A percentile compares a stretch with the other conserved stretches of the same genome.
Evolutionary conservation across 2,113 vertebrate genomes (phyloP).

Genomic region (Saimiri boliviensis): DNA sequence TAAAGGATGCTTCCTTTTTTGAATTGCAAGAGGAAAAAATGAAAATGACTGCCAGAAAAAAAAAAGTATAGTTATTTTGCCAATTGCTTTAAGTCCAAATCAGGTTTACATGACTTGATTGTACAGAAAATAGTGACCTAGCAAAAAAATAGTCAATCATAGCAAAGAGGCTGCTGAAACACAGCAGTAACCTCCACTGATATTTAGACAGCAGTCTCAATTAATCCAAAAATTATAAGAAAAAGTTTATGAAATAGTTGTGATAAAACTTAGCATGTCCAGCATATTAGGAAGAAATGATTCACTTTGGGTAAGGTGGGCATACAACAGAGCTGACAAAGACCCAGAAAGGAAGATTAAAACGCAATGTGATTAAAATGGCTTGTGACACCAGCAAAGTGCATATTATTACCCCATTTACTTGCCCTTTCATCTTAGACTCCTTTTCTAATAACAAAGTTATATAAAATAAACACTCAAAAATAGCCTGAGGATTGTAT

Average conservation of each 20-base stretch:
- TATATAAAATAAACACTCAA: slow-evolving; percentile 67
- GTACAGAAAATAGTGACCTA: neutral
- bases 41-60: neutral
- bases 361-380: neutral
- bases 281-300: neutral
- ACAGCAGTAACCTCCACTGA: neutral
- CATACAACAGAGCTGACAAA: neutral
- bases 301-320: neutral
- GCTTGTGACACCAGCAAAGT: neutral
- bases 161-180: neutral
- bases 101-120: neutral
- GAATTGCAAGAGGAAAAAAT: neutral
- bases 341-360: neutral
- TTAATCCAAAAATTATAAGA: neutral
- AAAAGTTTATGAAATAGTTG: slow-evolving; percentile 16
- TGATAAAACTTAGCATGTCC: neutral
- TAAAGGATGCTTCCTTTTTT: neutral
- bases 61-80: neutral
- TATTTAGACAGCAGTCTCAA: neutral
- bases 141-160: neutral
- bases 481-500: slow-evolving; percentile 56
- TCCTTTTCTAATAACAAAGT: slow-evolving; percentile 59
- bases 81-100: neutral
- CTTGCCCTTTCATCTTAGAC: slow-evolving; percentile 43
- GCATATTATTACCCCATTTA: neutral